These are phyloP conservation scores for Vultur gryphus DNA, from an alignment of 2,797 vertebrate genomes.

Conservation along the genomic window DNA sequence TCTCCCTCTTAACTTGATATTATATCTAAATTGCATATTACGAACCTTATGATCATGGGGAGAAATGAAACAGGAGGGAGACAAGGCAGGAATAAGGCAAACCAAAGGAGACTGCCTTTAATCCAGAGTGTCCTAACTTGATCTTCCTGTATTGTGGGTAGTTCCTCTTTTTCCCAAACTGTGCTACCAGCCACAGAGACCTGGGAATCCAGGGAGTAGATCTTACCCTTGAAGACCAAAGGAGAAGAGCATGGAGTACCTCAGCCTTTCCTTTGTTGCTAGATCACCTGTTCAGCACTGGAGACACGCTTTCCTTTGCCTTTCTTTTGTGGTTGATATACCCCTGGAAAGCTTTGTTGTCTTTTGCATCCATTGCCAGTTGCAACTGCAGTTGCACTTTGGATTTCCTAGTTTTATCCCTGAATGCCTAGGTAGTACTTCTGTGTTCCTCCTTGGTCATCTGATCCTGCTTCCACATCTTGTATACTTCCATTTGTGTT, in stretches of 20 bases:
- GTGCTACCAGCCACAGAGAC: neutral
- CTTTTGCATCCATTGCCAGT: neutral
- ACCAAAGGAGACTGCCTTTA: neutral
- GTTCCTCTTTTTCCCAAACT: neutral
- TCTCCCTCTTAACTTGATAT: neutral
- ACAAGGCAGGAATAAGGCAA: neutral
- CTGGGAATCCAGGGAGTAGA: neutral
- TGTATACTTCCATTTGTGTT: neutral
- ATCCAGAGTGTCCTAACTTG: neutral
- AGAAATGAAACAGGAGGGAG: neutral
- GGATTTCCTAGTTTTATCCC: neutral
- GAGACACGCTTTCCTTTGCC: neutral
- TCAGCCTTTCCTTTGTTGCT: neutral
- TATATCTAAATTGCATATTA: neutral
- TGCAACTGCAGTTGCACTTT: neutral
- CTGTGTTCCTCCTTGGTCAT: neutral
- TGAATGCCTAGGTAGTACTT: neutral
- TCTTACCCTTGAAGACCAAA: neutral
- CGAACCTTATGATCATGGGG: neutral
- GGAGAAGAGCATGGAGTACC: neutral
- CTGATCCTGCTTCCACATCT: neutral
- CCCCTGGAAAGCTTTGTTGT: neutral
- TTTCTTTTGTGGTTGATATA: neutral
- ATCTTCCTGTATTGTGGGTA: neutral
- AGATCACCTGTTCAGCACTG: neutral